Conservation (phyloP, 64 coral and sea anemone genomes). For the Dendrophyllia cribrosa region DNA sequence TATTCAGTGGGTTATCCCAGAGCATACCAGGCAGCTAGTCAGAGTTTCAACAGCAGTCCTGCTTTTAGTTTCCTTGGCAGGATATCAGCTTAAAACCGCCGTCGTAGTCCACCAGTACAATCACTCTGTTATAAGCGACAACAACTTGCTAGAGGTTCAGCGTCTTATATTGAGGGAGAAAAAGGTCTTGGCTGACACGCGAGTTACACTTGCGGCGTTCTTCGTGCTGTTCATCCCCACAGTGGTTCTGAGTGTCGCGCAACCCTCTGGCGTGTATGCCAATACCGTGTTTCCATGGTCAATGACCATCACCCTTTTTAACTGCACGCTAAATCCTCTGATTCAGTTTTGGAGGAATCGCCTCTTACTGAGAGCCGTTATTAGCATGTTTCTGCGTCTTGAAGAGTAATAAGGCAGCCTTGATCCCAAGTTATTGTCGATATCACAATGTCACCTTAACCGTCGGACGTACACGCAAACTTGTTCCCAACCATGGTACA, state of each 20-base stretch:
- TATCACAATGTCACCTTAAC: too few species aligned
- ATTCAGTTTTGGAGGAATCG: neutral
- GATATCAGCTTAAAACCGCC: neutral
- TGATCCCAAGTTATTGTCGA: too few species aligned
- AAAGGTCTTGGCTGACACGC: neutral
- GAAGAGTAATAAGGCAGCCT: too few species aligned
- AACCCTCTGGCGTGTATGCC: neutral
- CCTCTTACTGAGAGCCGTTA: neutral
- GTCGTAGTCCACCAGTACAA: neutral
- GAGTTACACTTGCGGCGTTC: neutral
- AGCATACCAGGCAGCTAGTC: neutral
- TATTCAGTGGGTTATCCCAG: neutral
- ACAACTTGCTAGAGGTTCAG: neutral
- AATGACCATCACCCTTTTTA: slow-evolving; percentile 11
- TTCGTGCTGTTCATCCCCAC: neutral
- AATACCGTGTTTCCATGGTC: neutral
- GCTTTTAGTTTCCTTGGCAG: neutral
- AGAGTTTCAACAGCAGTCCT: neutral
- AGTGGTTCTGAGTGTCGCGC: neutral
- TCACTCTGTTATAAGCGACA: neutral
- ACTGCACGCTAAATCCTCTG: neutral
- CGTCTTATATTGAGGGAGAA: neutral
- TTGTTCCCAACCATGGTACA: too few species aligned
- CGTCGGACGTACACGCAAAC: too few species aligned
- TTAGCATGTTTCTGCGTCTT: neutral